These are phyloP conservation scores for Caenorhabditis auriculariae DNA, from an alignment of 2,888 invertebrate species.

Conservation along the genomic window DNA sequence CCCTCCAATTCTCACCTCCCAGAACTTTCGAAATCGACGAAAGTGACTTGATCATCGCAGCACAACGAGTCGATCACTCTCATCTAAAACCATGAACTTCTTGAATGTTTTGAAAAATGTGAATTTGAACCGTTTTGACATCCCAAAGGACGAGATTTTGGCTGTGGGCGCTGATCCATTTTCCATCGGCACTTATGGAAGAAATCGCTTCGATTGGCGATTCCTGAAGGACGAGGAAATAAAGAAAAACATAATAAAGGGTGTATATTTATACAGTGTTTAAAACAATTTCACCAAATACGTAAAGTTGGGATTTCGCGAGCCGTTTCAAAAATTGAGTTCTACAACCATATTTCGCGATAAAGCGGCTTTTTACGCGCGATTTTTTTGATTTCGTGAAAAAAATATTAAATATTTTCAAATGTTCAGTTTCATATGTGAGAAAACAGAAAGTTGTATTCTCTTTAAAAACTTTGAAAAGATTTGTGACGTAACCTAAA, in stretches of 20 bases:
- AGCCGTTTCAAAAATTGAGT: not conserved
- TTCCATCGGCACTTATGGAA: conserved; percentile 15
- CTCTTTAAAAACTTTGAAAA: not conserved
- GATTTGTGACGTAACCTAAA: not conserved
- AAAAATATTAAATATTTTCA: not conserved
- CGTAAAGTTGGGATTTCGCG: not conserved
- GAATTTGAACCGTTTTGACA: conserved; percentile 19
- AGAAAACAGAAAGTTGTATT: not conserved
- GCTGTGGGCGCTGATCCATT: conserved; percentile 17
- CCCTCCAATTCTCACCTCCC: too few relatives aligned
- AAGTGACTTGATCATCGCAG: conserved; percentile 14
- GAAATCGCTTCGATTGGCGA: conserved; percentile 14
- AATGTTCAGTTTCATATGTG: not conserved
- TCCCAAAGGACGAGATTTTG: conserved; percentile 23
- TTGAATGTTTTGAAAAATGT: not conserved
- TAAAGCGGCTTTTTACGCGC: not conserved
- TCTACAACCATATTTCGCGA: not conserved
- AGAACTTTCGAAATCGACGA: too few relatives aligned
- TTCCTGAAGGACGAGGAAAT: conserved; percentile 4
- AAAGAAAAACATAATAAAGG: too few relatives aligned
- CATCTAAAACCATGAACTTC: conserved; percentile 14
- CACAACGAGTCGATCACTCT: conserved; percentile 21
- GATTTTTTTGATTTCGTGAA: not conserved
- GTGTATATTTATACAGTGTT: too few relatives aligned
- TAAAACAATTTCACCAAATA: too few relatives aligned